Evolutionary conservation across 2,113 vertebrate genomes (phyloP), one percentile per base, ranked within the genome.

Genomic region (Silurus meridionalis): DNA sequence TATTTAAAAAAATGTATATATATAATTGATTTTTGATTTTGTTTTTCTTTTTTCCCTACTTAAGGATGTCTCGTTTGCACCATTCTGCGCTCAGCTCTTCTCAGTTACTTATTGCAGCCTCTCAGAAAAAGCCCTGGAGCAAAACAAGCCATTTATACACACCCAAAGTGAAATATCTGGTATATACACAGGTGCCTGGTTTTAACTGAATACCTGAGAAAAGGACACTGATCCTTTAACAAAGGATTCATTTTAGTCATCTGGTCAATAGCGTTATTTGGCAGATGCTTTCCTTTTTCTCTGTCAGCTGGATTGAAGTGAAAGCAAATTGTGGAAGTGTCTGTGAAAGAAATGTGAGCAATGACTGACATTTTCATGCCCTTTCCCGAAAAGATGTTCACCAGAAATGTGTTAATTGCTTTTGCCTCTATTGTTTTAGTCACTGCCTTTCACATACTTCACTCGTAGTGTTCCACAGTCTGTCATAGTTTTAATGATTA

Each of bases 321-420:
- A 53, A 82, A 82, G 17, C 37, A 63, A 86, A 82, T 63, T 46
- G n/a, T 19, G 55, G 14, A 55, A 28, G 23, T 75, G 58, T 55
- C 55, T 6, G 8, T n/a, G n/a, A 19, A 48, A 46, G 23, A 75
- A 82, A 23, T 25, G 72, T 67, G 37, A 88, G 87, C n/a, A 85
- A 88, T 82, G 83, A 79, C 71, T 85, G 84, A 8, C 72, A 85
- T 88, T 82, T 66, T 37, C 60, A 25, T 78, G 83, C 15, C 69
- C 87, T 85, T 85, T 78, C 17, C 55, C 17, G 28, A 19, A 48
- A 50, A 25, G 50, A 84, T 64, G 82, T 63, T 64, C 28, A 67
- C 50, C 79, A 53, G 57, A 25, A 19, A 55, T 75, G 57, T 67
- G 50, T 66, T 83, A 53, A 60, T 2, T 53, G 64, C 55, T 14